These are phyloP conservation scores for Sylvia borin DNA, from an alignment of 2,797 vertebrate genomes.

Conservation along the genomic window DNA sequence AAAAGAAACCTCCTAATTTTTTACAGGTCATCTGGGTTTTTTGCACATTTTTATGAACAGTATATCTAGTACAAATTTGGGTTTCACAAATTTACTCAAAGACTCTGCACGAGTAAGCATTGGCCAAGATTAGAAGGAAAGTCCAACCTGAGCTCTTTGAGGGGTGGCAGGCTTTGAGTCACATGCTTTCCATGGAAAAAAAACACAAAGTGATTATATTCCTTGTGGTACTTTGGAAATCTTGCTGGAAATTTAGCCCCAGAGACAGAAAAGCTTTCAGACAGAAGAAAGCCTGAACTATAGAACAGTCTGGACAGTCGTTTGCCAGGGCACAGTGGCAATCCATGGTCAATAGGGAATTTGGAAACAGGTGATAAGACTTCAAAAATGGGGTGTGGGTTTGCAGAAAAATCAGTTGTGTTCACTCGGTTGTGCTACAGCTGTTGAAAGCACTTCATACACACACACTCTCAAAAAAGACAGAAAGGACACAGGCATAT, in stretches of 20 bases:
- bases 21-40: neutral
- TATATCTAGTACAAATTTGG: neutral
- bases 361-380: neutral
- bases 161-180: neutral
- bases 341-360: neutral
- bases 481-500: neutral
- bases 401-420: neutral
- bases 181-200: neutral
- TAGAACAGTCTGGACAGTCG: neutral
- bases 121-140: neutral
- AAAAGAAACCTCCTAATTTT: neutral
- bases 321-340: neutral
- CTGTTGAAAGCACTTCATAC: neutral
- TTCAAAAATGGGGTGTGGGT: neutral
- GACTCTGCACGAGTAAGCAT: neutral
- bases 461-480: neutral
- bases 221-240: neutral
- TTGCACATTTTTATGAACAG: neutral
- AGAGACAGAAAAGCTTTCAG: slow-evolving; percentile 3
- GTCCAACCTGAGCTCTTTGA: neutral
- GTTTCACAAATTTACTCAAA: neutral
- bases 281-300: neutral
- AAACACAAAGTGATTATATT: neutral
- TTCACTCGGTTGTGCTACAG: neutral
- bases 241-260: slow-evolving; percentile 10